Percentiles rank a stretch among this genome's conserved stretches.
phyloP scores from a whole-genome alignment of 2,113 vertebrate species.

The Pterocles orientalis region DNA sequence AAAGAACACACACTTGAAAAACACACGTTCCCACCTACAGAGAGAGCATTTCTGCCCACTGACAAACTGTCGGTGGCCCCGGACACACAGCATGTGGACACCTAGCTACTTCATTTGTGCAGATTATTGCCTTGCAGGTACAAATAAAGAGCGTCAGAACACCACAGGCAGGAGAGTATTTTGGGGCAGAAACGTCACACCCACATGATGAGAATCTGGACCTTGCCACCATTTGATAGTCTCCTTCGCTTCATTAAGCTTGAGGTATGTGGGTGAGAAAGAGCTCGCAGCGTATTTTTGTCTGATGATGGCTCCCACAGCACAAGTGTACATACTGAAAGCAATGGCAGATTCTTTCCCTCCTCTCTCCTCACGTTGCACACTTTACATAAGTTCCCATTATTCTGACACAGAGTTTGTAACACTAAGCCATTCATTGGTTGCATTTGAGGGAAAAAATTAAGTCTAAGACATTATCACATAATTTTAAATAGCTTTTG shows the following conservation, averaged over 20 bases:
- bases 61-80: background rate
- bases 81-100: background rate
- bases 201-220: conserved; percentile 46
- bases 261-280: conserved; percentile 21
- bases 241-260: background rate
- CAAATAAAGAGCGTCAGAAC: background rate
- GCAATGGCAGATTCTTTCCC: background rate
- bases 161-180: conserved; percentile 5
- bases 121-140: background rate
- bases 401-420: background rate
- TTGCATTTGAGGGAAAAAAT: background rate
- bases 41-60: conserved; percentile 1
- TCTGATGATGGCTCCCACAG: background rate
- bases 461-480: background rate
- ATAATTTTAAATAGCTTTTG: background rate
- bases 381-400: background rate
- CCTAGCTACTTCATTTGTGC: background rate
- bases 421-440: background rate
- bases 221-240: conserved; percentile 35
- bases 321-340: background rate
- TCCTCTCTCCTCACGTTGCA: background rate
- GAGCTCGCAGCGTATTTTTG: conserved; percentile 6
- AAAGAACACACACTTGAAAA: conserved; percentile 10
- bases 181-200: conserved; percentile 15
- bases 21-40: background rate